phyloP scores from a whole-genome alignment of 2,113 vertebrate genomes.

The Atherinomorus stipes region DNA sequence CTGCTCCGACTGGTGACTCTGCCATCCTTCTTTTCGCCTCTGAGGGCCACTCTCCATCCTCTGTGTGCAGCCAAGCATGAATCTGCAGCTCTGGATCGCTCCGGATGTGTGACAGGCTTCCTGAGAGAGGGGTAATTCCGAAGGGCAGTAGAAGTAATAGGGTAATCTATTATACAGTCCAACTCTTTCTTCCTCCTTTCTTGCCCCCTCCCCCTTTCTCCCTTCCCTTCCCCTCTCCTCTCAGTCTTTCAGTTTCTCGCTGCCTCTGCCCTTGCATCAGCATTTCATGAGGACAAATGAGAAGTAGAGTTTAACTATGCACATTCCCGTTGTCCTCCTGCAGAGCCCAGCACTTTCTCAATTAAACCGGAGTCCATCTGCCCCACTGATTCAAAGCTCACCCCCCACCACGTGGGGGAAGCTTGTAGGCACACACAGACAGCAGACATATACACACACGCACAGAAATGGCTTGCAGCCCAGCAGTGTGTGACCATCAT shows the following conservation, averaged over 20 bases:
- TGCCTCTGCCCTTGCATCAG: constrained; percentile 80
- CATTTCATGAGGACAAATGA: constrained; percentile 79
- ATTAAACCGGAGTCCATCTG: constrained; percentile 71
- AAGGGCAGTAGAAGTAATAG: constrained; percentile 83
- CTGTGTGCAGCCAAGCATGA: constrained; percentile 64
- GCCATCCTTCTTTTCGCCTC: constrained; percentile 57
- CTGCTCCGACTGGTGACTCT: constrained; percentile 35
- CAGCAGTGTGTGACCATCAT: constrained; percentile 21
- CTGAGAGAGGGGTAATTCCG: constrained; percentile 66
- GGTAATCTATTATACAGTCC: constrained; percentile 82
- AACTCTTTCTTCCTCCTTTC: constrained; percentile 62
- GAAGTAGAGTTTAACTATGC: constrained; percentile 79
- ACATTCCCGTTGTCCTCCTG: constrained; percentile 73
- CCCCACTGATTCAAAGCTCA: constrained; percentile 61
- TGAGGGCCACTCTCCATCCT: constrained; percentile 62
- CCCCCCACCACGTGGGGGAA: constrained; percentile 25
- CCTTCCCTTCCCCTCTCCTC: background rate
- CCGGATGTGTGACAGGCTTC: constrained; percentile 69
- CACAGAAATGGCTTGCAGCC: background rate
- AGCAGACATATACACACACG: constrained; percentile 5
- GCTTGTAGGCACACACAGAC: background rate
- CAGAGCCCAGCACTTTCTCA: constrained; percentile 80
- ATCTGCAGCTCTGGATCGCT: constrained; percentile 60
- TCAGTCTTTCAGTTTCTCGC: constrained; percentile 54
- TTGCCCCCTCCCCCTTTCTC: background rate